Base-by-base conservation (phyloP, 2,888 invertebrate genomes). In the Thera obeliscata region DNA sequence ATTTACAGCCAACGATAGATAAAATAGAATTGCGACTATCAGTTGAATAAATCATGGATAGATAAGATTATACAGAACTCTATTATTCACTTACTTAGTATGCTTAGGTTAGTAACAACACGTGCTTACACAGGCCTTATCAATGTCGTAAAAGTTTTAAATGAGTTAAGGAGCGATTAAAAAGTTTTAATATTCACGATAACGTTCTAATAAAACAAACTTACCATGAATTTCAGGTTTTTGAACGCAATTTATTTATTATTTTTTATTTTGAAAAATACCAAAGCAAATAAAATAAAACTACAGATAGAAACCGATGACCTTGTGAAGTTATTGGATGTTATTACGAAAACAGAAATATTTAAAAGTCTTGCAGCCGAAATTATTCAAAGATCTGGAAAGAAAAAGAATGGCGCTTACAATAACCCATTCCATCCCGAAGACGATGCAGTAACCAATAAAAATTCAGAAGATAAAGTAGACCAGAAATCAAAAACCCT, bases 381-480 rank as follows among this genome's bases (percentile, higher is more conserved):
- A 73, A 41, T 81, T 4, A 50, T 76, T 59, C 71, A 70, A 61
- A 74, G 77, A 67, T 66, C 71, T 41, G 55, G 64, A 0, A 8
- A 12, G 8, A 48, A 49, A 1, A 71, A 68, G 59, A 43, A 56
- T 49, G 41, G 59, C 0, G 62, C 52, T 6, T 81, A 79, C 11
- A 81, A 76, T 11, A 87, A 87, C 58, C 87, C 87, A 7, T 87
- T 81, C 61, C 87, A 87, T 33, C 87, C 87, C 2, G 87, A 87
- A 78, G 87, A 87, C 64, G 80, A 81, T 54, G 36, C 77, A 54
- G 41, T 59, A 0, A 61, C 8, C 9, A 62, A 60, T 52, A n/a
- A 12, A n/a, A 46, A 48, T 36, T 35, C 59, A 6, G 54, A 61
- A 56, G 3, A 50, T 35, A 36, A 59, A 2, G 50, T 61, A 50